These are phyloP conservation scores for Agrilus cyanescens DNA, from an alignment of 2,888 invertebrate genomes.

Conservation along the genomic window DNA sequence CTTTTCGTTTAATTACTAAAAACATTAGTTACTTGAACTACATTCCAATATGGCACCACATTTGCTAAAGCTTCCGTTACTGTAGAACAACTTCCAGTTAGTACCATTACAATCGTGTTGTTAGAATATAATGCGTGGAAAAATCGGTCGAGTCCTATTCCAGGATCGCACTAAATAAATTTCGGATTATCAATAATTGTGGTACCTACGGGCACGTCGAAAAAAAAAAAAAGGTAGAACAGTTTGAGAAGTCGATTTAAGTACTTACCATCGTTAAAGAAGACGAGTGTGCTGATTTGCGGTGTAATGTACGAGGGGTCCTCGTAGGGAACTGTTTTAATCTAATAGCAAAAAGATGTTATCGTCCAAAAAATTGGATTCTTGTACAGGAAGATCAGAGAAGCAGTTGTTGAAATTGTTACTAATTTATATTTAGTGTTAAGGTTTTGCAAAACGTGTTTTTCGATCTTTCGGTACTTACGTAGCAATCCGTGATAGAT, in stretches of 20 bases:
- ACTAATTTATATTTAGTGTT: too few relatives aligned
- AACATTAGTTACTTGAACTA: constrained; percentile 58
- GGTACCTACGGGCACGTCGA: neutral
- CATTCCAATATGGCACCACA: constrained; percentile 87
- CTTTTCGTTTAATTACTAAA: neutral
- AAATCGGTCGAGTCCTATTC: constrained; percentile 81
- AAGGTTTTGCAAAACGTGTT: too few relatives aligned
- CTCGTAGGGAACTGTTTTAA: too few relatives aligned
- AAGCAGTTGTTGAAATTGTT: too few relatives aligned
- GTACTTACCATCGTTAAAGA: neutral
- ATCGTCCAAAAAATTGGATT: too few relatives aligned
- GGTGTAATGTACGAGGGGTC: neutral
- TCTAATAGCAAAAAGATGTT: too few relatives aligned
- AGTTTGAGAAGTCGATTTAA: neutral
- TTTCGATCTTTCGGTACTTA: too few relatives aligned
- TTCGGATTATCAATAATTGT: neutral
- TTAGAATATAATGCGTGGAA: constrained; percentile 83
- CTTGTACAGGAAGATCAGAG: too few relatives aligned
- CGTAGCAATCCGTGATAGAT: too few relatives aligned
- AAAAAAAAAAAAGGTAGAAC: neutral
- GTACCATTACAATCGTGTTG: constrained; percentile 59
- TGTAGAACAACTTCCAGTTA: constrained; percentile 84
- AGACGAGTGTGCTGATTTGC: neutral
- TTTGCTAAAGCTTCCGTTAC: constrained; percentile 85
- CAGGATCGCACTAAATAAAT: constrained; percentile 73